phyloP scores from a whole-genome alignment of 37 sponge, comb jelly and placozoan species.

The Axinella damicornis region DNA sequence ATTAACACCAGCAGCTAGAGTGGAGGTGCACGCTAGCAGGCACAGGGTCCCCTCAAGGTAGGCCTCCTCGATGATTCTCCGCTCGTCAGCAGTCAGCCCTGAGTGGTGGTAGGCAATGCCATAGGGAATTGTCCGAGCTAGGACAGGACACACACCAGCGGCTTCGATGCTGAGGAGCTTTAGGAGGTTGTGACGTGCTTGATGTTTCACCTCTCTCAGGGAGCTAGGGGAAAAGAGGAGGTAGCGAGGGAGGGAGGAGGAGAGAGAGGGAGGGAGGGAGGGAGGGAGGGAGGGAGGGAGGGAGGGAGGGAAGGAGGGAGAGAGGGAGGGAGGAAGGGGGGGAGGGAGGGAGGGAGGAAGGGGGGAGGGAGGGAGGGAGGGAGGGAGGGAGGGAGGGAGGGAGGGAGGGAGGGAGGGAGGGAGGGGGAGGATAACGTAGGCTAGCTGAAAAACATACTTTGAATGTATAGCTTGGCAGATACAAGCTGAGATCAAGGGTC shows the following conservation, averaged over 20 bases:
- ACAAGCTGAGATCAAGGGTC: too few relatives aligned
- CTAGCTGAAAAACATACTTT: neutral
- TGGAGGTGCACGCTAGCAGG: slow-evolving; percentile 92
- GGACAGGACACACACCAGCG: slow-evolving; percentile 85
- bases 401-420: too few relatives aligned
- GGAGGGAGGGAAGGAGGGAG: slow-evolving; percentile 1
- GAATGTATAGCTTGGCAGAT: too few relatives aligned
- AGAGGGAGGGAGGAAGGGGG: slow-evolving; percentile 6
- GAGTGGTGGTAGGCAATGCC: slow-evolving; percentile 97
- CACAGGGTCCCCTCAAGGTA: slow-evolving; percentile 72
- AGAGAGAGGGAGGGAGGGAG: neutral
- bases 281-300: slow-evolving; percentile 1
- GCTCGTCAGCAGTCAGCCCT: slow-evolving; percentile 92
- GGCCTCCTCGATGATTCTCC: slow-evolving; percentile 87
- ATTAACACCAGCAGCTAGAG: slow-evolving; percentile 97
- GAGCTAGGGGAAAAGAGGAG: neutral
- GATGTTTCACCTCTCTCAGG: neutral
- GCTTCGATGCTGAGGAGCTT: slow-evolving; percentile 47
- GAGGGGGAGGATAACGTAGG: neutral
- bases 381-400: too few relatives aligned
- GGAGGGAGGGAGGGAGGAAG: neutral
- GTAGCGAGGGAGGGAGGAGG: neutral
- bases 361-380: too few relatives aligned
- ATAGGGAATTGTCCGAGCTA: slow-evolving; percentile 76
- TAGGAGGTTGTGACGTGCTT: slow-evolving; percentile 15